A percentile compares a stretch with the other conserved stretches of the same genome.
These are phyloP conservation scores for Nebria ingens DNA, from an alignment of 1,140 invertebrate species.

Conservation along the genomic window DNA sequence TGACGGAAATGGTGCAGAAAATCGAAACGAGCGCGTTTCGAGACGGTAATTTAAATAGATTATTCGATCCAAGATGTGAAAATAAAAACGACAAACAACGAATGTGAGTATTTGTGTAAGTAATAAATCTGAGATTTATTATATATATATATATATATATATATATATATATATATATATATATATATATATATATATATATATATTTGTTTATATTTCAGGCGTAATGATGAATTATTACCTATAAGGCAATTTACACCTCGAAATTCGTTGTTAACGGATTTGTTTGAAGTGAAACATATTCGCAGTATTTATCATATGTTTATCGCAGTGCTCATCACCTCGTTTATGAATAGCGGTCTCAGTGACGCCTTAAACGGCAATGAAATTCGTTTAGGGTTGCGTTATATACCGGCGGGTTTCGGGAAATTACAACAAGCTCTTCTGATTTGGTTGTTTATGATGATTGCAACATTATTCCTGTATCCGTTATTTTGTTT, in stretches of 20 bases:
- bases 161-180: too few relatives aligned
- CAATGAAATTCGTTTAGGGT: not conserved
- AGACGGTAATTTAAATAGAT: too few relatives aligned
- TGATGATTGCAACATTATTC: not conserved
- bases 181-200: too few relatives aligned
- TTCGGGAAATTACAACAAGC: not conserved
- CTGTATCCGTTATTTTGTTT: not conserved
- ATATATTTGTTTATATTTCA: too few relatives aligned
- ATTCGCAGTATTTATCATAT: conserved; percentile 73
- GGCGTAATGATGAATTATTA: too few relatives aligned
- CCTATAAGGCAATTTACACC: conserved; percentile 44
- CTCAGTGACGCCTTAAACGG: conserved; percentile 53
- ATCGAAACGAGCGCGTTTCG: too few relatives aligned
- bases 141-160: too few relatives aligned
- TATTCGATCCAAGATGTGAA: too few relatives aligned
- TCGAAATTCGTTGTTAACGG: conserved; percentile 63
- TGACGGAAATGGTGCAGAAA: too few relatives aligned
- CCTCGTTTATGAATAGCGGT: conserved; percentile 60
- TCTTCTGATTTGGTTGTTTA: not conserved
- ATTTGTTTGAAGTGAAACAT: conserved; percentile 65
- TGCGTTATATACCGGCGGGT: not conserved
- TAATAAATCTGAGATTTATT: too few relatives aligned
- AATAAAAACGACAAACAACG: too few relatives aligned
- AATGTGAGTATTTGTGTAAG: too few relatives aligned
- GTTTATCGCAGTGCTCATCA: conserved; percentile 63